These are phyloP conservation scores for Meriones psammophilus DNA, from an alignment of 2,797 vertebrate genomes.

Conservation along the genomic window DNA sequence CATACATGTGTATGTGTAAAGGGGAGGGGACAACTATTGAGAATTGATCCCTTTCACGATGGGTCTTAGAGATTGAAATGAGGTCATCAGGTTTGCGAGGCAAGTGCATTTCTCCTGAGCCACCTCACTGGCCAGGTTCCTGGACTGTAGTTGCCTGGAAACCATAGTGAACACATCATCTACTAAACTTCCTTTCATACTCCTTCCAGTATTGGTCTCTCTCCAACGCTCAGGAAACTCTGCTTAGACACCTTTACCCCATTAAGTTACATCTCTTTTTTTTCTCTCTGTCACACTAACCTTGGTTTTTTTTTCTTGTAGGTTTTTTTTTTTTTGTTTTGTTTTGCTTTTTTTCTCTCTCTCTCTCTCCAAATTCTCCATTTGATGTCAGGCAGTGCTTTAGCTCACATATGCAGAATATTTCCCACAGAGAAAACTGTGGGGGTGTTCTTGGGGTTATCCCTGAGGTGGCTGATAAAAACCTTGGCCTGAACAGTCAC, in stretches of 20 bases:
- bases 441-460: background rate
- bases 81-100: background rate
- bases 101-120: background rate
- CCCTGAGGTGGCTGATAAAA: slow-evolving; percentile 56
- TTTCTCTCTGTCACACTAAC: background rate
- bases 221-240: background rate
- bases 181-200: background rate
- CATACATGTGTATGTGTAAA: background rate
- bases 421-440: background rate
- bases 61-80: background rate
- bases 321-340: background rate
- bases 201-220: slow-evolving; percentile 12
- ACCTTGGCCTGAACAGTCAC: slow-evolving; percentile 61
- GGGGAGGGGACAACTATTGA: background rate
- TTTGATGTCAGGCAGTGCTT: background rate
- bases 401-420: background rate
- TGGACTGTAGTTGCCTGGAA: background rate
- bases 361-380: background rate
- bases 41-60: background rate
- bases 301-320: background rate
- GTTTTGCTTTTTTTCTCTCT: background rate
- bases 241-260: background rate
- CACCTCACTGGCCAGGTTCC: background rate
- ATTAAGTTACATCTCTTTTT: slow-evolving; percentile 11
- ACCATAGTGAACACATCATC: background rate